phyloP scores from a whole-genome alignment of 2,797 vertebrate species.

The Gadopsis marmoratus region DNA sequence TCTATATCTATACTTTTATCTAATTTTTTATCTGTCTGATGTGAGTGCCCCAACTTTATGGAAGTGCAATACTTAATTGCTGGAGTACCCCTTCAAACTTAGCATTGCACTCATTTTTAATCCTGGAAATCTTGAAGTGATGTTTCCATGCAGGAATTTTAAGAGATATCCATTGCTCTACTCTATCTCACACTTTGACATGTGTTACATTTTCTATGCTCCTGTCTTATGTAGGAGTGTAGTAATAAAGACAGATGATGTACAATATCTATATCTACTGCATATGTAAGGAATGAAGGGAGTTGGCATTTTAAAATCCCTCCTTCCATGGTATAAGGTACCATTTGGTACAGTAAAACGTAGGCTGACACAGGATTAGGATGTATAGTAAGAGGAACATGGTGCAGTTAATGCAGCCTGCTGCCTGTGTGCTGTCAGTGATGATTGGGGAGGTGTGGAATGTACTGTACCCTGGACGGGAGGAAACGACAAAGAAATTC shows the following conservation, averaged over 20 bases:
- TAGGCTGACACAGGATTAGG: slow-evolving; percentile 15
- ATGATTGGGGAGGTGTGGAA: slow-evolving; percentile 67
- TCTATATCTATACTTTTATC: too few species aligned
- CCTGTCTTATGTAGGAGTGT: slow-evolving; percentile 1
- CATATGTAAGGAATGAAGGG: slow-evolving; percentile 54
- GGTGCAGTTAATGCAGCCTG: slow-evolving; percentile 28
- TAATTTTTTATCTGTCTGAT: neutral
- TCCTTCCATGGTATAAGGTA: slow-evolving; percentile 14
- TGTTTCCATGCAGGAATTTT: neutral
- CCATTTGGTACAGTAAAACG: slow-evolving; percentile 35
- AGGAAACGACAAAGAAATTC: slow-evolving; percentile 83
- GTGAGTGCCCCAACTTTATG: neutral
- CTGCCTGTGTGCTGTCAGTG: slow-evolving; percentile 34
- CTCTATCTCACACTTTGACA: neutral
- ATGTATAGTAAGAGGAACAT: slow-evolving; percentile 46
- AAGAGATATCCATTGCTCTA: neutral
- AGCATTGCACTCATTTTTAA: neutral
- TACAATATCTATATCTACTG: neutral
- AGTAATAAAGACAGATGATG: slow-evolving; percentile 18
- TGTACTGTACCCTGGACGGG: slow-evolving; percentile 64
- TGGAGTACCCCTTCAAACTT: neutral
- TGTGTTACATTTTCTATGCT: slow-evolving; percentile 5
- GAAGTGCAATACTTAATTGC: neutral
- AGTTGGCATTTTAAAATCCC: slow-evolving; percentile 23
- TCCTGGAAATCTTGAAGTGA: neutral